Conservation (phyloP, 2,797 vertebrate genomes). For the Parauchenoglanis punctatus region DNA sequence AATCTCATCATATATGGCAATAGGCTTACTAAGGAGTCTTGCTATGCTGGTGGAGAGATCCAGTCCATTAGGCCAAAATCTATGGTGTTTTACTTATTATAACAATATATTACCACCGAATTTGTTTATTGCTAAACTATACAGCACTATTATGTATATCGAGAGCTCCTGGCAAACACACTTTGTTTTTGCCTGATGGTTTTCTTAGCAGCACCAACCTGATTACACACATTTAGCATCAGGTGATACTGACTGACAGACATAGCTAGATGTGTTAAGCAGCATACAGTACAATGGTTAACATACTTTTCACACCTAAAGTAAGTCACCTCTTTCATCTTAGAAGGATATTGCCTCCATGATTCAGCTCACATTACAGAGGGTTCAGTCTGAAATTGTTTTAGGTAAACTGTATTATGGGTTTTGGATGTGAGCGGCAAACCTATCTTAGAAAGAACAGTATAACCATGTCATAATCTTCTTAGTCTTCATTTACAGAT, state of each 20-base stretch:
- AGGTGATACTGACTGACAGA: constrained; percentile 1
- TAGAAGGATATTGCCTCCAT: not conserved
- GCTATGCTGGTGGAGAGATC: not conserved
- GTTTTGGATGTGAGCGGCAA: not conserved
- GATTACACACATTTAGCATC: constrained; percentile 35
- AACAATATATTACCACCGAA: not conserved
- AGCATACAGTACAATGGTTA: not conserved
- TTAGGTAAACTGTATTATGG: not conserved
- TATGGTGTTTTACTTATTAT: not conserved
- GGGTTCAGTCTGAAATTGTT: not conserved
- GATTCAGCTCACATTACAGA: constrained; percentile 7
- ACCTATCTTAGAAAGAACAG: not conserved
- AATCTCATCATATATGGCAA: not conserved
- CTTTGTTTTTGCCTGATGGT: not conserved
- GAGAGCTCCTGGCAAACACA: not conserved
- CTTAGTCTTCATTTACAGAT: not conserved
- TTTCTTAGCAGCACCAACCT: constrained; percentile 21
- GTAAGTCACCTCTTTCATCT: not conserved
- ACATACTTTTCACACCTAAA: constrained; percentile 7
- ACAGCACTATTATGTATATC: not conserved
- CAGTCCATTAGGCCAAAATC: not conserved
- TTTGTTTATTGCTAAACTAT: not conserved
- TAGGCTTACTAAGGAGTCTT: not conserved
- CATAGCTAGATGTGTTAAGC: constrained; percentile 4
- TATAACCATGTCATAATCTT: not conserved